These are phyloP conservation scores for Saxicola maurus DNA, from an alignment of 2,797 vertebrate species.

Conservation along the genomic window DNA sequence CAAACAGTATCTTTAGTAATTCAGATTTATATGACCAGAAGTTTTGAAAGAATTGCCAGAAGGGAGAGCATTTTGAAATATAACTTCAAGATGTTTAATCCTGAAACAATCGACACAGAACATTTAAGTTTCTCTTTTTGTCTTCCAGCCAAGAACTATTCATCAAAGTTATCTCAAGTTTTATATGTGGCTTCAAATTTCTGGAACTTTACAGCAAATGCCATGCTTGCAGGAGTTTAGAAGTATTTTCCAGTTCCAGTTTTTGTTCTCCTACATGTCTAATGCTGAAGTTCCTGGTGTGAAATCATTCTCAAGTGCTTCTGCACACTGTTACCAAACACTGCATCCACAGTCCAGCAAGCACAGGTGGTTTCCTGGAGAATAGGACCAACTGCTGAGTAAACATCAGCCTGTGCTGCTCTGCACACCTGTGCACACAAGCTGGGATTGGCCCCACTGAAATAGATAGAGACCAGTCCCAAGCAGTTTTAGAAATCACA, in stretches of 20 bases:
- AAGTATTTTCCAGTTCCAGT: not conserved
- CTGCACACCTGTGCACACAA: not conserved
- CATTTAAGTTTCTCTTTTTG: not conserved
- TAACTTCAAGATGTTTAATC: slow-evolving; percentile 32
- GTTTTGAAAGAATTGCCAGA: slow-evolving; percentile 39
- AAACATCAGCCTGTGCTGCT: not conserved
- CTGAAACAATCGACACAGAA: not conserved
- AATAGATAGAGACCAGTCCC: not conserved
- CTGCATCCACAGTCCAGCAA: not conserved
- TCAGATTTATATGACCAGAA: slow-evolving; percentile 31
- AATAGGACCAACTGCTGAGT: not conserved
- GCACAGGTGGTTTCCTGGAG: not conserved
- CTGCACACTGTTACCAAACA: not conserved
- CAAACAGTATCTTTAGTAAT: not conserved
- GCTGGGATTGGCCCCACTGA: not conserved
- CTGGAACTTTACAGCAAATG: not conserved
- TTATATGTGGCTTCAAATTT: not conserved
- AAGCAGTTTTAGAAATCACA: not conserved
- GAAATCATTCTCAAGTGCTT: not conserved
- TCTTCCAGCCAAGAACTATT: slow-evolving; percentile 9
- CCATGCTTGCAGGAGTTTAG: not conserved
- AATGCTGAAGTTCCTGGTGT: not conserved
- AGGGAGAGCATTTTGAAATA: slow-evolving; percentile 42
- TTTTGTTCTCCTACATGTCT: not conserved
- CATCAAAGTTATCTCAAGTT: not conserved